These are phyloP conservation scores for Lathamus discolor DNA, from an alignment of 2,113 vertebrate species.

Conservation along the genomic window DNA sequence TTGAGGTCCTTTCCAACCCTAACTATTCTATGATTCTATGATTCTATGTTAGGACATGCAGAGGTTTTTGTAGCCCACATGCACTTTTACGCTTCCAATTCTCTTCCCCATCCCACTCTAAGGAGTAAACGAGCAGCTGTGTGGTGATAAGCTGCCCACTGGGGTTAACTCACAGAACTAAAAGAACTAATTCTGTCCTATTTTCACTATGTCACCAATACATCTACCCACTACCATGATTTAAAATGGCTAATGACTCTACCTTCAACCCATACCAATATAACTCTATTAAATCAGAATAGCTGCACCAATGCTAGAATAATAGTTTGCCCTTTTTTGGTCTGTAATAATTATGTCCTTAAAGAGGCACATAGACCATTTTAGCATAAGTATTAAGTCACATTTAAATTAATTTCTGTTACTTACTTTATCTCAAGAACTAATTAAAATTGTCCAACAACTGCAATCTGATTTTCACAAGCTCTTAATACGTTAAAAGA, in stretches of 20 bases:
- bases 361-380: neutral
- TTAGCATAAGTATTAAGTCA: neutral
- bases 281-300: neutral
- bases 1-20: too few species aligned
- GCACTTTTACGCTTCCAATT: neutral
- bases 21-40: too few species aligned
- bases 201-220: neutral
- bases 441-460: neutral
- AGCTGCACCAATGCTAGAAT: neutral
- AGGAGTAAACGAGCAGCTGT: accelerated
- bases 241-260: neutral
- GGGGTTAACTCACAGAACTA: neutral
- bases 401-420: neutral
- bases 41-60: too few species aligned
- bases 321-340: neutral
- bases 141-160: neutral
- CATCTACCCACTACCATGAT: neutral
- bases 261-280: neutral
- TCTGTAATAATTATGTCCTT: neutral
- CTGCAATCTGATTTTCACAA: neutral
- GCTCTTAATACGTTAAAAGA: neutral
- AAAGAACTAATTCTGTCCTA: neutral
- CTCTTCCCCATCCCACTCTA: neutral
- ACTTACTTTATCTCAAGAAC: neutral
- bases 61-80: neutral